A percentile compares a stretch with the other conserved stretches of the same genome.
Evolutionary conservation across 2,113 vertebrate genomes (phyloP).

Genomic region (Channa maculata): DNA sequence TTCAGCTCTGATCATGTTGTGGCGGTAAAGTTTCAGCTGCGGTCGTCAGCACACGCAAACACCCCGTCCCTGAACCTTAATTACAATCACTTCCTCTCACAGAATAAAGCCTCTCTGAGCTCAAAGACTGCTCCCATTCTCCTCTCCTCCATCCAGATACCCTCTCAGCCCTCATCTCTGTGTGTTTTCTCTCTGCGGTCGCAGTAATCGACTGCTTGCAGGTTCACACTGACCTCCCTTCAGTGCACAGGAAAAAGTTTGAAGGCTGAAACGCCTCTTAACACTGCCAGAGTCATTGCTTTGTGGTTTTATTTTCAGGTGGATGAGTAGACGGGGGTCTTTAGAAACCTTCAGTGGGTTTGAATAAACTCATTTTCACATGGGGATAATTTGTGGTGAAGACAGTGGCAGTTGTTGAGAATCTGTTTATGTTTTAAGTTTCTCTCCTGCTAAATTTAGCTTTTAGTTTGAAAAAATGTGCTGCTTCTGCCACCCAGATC

Average conservation of each 20-base stretch:
- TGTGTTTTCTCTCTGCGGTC: conserved; percentile 33
- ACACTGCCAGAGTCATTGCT: neutral
- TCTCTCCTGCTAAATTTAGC: conserved; percentile 3
- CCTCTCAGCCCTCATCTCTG: neutral
- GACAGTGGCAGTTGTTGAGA: neutral
- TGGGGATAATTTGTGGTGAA: conserved; percentile 3
- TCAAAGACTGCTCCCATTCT: conserved; percentile 35
- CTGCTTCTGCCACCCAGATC: neutral
- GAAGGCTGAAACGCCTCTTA: neutral
- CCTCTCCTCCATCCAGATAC: neutral
- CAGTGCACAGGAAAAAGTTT: neutral
- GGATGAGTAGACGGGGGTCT: neutral
- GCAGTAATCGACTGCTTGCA: conserved; percentile 28
- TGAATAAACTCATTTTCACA: conserved; percentile 35
- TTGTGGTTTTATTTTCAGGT: neutral
- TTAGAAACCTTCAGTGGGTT: neutral
- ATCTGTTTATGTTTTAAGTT: conserved; percentile 1
- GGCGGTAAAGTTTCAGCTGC: neutral
- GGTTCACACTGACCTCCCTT: conserved; percentile 40
- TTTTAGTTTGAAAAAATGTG: neutral
- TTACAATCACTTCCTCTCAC: conserved; percentile 45
- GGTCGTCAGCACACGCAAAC: conserved; percentile 26
- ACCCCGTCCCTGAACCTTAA: conserved; percentile 37
- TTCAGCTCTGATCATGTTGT: neutral
- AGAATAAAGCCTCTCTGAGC: conserved; percentile 30